A percentile compares a stretch with the other conserved stretches of the same genome.
Conservation (phyloP, 2,797 vertebrate species). For the Tadarida brasiliensis region DNA sequence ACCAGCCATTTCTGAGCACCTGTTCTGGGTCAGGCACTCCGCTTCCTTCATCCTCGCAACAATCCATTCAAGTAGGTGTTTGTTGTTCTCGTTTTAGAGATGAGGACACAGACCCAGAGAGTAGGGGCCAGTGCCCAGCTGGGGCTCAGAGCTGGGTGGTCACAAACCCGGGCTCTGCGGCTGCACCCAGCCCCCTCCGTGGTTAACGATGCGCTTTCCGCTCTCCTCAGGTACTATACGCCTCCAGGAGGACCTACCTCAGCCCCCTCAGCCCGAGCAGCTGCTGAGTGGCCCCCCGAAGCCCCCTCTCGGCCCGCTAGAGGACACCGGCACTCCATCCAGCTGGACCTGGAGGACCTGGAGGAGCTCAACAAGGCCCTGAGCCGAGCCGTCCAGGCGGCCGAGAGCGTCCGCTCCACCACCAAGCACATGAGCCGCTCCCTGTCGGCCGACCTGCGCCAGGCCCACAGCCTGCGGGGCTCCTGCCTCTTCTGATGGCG, state of each 20-base stretch:
- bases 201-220: rapidly evolving
- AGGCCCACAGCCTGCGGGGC: conserved; percentile 81
- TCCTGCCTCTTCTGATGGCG: conserved; percentile 89
- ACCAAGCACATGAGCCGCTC: conserved; percentile 89
- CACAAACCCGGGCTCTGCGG: rapidly evolving
- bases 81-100: neutral
- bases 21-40: neutral
- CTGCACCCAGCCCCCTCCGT: rapidly evolving
- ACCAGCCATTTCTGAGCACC: neutral
- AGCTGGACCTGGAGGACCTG: conserved; percentile 68
- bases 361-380: conserved; percentile 87
- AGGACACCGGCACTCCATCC: conserved; percentile 68
- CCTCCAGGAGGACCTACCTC: conserved; percentile 85
- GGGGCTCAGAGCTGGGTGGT: neutral
- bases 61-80: neutral
- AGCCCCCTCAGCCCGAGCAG: neutral
- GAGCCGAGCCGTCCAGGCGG: conserved; percentile 88
- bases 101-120: neutral
- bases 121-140: neutral
- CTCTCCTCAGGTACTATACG: conserved; percentile 82
- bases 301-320: rapidly evolving
- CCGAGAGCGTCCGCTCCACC: conserved; percentile 87
- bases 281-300: neutral
- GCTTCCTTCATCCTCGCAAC: neutral
- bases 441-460: conserved; percentile 87